Evolutionary conservation across 2,888 invertebrate species (phyloP).

Genomic region (Malachius bipustulatus): DNA sequence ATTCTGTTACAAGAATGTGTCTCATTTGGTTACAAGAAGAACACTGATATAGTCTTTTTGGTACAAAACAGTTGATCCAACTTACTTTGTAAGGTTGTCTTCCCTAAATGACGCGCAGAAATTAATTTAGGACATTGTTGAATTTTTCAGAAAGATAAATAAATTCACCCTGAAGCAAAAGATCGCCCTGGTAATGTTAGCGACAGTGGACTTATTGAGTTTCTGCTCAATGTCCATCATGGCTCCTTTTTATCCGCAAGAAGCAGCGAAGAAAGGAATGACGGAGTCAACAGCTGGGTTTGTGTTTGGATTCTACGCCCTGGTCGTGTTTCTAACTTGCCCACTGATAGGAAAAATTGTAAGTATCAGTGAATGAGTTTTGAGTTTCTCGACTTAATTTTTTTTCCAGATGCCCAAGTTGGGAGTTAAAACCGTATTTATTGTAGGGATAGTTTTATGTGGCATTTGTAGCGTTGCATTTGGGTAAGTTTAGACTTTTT

Average conservation of each 20-base stretch:
- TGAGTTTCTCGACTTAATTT: slow-evolving; percentile 12
- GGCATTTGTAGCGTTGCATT: slow-evolving; percentile 60
- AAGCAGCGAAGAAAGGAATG: slow-evolving; percentile 60
- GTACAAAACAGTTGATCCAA: too few relatives aligned
- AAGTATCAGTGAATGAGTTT: slow-evolving; percentile 40
- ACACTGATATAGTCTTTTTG: too few relatives aligned
- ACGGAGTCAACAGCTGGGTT: slow-evolving; percentile 56
- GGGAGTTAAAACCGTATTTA: slow-evolving; percentile 59
- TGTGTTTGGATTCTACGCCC: slow-evolving; percentile 65
- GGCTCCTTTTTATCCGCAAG: slow-evolving; percentile 66
- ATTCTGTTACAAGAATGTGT: too few relatives aligned
- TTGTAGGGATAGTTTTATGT: slow-evolving; percentile 54
- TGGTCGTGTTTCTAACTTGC: slow-evolving; percentile 59
- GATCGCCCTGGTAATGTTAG: slow-evolving; percentile 48
- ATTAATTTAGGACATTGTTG: too few relatives aligned
- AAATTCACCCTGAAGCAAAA: slow-evolving; percentile 44
- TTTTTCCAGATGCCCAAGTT: slow-evolving; percentile 51
- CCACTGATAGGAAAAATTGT: slow-evolving; percentile 64
- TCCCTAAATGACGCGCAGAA: too few relatives aligned
- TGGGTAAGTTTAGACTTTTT: slow-evolving; percentile 54
- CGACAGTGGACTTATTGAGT: slow-evolving; percentile 59
- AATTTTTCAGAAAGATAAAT: slow-evolving; percentile 41
- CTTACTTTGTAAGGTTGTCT: too few relatives aligned
- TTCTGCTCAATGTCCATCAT: slow-evolving; percentile 67
- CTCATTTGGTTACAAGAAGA: too few relatives aligned